Evolutionary conservation across 2,888 invertebrate genomes (phyloP), one percentile per base, ranked within the genome.

Genomic region (Monochamus alternatus): DNA sequence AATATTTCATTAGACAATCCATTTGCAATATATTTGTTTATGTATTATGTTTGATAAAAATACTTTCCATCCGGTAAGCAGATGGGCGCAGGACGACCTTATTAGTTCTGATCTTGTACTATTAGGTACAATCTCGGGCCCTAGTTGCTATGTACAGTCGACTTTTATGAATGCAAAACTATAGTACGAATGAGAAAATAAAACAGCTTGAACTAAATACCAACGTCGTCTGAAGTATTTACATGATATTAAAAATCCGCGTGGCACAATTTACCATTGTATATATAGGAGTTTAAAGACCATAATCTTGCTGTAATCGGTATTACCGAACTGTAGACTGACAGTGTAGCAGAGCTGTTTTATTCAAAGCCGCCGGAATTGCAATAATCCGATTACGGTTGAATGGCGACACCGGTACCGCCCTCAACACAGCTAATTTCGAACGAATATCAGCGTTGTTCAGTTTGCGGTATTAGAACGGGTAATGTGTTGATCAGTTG

Each of bases 361-460:
- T 43, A 68, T 59, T 59, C 59, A 68, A 68, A 68, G 68, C 68
- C 68, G 68, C 55, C 59, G 68, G 68, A 47, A 71, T 72, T 65
- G 78, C 78, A 76, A 78, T 80, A 82, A 82, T 77, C 77, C 78
- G 78, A 81, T 81, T 81, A 81, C 79, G 80, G 78, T 81, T 78
- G 78, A 80, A 79, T 80, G 76, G 77, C 70, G 75, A 74, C 79
- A 75, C 78, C 64, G 62, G 71, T 65, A 75, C 74, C 78, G 75
- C 76, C 76, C 78, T 65, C 78, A 71, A 79, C 74, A 75, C 73
- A 59, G 68, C 73, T 78, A 74, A 78, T 78, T 75, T 69, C 63
- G 47, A 69, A 75, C 68, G 73, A 77, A 75, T 68, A 77, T 77
- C 76, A 66, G 51, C 73, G 70, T 60, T 64, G 71, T 60, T 55